Conservation (phyloP, 1,140 invertebrate species). For the Linepithema humile region DNA sequence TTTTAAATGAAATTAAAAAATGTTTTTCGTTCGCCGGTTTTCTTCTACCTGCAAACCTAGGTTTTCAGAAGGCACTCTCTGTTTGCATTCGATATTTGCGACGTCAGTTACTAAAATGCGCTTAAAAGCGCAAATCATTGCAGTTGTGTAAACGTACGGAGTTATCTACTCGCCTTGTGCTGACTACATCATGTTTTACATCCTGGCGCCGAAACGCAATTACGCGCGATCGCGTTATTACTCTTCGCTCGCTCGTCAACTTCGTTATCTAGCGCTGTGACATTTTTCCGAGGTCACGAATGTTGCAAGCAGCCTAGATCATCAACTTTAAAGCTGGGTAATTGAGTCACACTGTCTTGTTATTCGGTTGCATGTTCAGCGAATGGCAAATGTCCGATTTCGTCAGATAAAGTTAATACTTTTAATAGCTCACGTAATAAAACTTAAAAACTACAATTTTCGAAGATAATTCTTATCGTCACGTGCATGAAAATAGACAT, state of each 20-base stretch:
- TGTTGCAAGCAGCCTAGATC: not conserved
- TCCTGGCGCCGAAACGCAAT: constrained; percentile 1
- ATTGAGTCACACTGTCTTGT: not conserved
- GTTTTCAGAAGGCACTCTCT: too few species aligned
- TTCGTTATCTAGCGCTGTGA: constrained; percentile 9
- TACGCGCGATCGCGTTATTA: constrained; percentile 29
- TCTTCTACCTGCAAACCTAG: too few species aligned
- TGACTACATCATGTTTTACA: constrained; percentile 3
- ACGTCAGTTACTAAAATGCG: not conserved
- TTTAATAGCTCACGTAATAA: not conserved
- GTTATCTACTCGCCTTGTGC: constrained; percentile 28
- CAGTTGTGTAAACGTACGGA: constrained; percentile 13
- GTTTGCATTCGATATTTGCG: constrained; percentile 11
- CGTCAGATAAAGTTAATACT: not conserved
- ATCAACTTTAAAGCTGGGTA: not conserved
- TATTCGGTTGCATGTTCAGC: not conserved
- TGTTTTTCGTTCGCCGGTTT: too few species aligned
- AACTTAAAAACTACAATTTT: not conserved
- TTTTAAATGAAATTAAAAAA: too few species aligned
- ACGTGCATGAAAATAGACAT: not conserved
- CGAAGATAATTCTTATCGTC: not conserved
- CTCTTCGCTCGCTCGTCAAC: constrained; percentile 6
- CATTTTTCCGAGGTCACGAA: constrained; percentile 1
- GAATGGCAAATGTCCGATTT: not conserved
- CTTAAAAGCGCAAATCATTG: constrained; percentile 2